phyloP scores from a whole-genome alignment of 2,888 invertebrate genomes.

The Alloscopus bannaensis region DNA sequence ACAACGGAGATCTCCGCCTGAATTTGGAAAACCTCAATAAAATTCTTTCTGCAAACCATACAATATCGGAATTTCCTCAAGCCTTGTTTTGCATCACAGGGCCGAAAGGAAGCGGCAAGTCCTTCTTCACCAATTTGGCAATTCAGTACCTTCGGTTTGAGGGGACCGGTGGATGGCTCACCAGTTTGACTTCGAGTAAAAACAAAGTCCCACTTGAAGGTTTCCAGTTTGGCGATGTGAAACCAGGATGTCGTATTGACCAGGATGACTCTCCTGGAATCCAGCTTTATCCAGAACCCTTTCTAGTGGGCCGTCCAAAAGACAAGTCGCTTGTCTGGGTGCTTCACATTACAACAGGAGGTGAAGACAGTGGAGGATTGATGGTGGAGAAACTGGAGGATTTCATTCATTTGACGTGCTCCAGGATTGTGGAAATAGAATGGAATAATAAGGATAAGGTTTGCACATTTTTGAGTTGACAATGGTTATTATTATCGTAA shows the following conservation, averaged over 20 bases:
- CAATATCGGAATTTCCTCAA: too few relatives aligned
- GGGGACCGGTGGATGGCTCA: conserved; percentile 8
- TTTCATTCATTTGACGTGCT: not conserved
- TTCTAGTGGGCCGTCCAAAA: not conserved
- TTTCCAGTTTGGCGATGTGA: not conserved
- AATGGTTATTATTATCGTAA: not conserved
- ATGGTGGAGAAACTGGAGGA: not conserved
- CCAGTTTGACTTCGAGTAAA: not conserved
- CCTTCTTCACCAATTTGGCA: conserved; percentile 9
- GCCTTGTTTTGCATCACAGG: not conserved
- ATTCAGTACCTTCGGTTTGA: not conserved
- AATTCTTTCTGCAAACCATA: too few relatives aligned
- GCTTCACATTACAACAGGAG: not conserved
- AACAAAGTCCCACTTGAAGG: not conserved
- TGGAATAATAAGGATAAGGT: not conserved
- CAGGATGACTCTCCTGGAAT: conserved; percentile 5
- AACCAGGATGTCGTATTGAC: not conserved
- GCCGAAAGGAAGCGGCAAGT: conserved; percentile 3
- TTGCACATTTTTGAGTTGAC: not conserved
- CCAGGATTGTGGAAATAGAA: not conserved
- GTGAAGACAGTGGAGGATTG: not conserved
- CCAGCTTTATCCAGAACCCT: conserved; percentile 10
- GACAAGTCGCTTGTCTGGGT: not conserved
- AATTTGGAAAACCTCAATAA: too few relatives aligned
- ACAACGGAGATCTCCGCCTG: too few relatives aligned